Evolutionary conservation across 2,888 invertebrate species (phyloP).

Genomic region (Drosophila meridiana): DNA sequence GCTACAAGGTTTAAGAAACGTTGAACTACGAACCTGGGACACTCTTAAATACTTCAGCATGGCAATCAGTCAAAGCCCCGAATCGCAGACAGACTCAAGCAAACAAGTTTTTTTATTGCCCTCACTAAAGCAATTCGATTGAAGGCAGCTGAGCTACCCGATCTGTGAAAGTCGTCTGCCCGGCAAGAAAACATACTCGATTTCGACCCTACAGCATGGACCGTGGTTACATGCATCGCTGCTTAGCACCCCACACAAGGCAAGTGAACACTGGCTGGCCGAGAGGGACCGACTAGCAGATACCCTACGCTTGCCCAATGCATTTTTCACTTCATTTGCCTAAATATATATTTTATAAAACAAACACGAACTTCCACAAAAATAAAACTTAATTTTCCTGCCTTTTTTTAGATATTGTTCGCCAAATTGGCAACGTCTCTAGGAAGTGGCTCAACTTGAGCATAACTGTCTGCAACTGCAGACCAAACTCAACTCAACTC

Average conservation of each 20-base stretch:
- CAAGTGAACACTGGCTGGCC: background rate
- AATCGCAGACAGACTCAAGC: conserved; percentile 12
- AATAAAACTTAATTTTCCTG: conserved; percentile 8
- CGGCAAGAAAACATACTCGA: conserved; percentile 15
- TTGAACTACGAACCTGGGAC: conserved; percentile 15
- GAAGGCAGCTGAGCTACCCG: conserved; percentile 19
- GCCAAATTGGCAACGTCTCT: conserved; percentile 4
- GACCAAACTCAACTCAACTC: background rate
- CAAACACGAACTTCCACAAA: background rate
- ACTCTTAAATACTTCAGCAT: conserved; percentile 1
- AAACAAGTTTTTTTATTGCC: conserved; percentile 34
- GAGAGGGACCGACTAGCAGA: background rate
- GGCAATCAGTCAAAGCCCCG: conserved; percentile 41
- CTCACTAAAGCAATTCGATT: conserved; percentile 25
- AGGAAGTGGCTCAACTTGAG: conserved; percentile 15
- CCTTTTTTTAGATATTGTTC: background rate
- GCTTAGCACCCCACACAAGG: conserved; percentile 39
- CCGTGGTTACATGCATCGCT: conserved; percentile 55
- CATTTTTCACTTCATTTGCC: background rate
- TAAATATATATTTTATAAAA: background rate
- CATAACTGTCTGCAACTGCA: conserved; percentile 10
- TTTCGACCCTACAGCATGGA: conserved; percentile 45
- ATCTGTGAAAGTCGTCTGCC: conserved; percentile 12
- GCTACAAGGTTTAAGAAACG: background rate
- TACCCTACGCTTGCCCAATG: background rate